Percentiles rank a stretch among this genome's conserved stretches.
Conservation (phyloP, 2,113 vertebrate species). For the Myotis brandtii region DNA sequence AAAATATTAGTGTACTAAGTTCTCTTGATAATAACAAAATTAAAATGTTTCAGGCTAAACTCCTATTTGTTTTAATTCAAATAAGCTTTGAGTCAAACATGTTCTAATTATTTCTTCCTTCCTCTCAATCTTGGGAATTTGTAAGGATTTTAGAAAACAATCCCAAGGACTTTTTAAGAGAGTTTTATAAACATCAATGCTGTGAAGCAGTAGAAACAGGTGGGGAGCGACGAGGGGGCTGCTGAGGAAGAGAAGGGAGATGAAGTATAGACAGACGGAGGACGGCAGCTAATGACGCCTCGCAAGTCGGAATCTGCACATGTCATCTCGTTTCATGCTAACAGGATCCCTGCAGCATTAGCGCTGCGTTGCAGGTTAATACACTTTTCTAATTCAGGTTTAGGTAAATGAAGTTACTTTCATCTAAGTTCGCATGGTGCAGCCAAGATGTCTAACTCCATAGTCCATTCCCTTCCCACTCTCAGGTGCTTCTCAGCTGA, state of each 20-base stretch:
- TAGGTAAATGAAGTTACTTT: neutral
- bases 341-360: neutral
- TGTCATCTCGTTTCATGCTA: neutral
- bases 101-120: neutral
- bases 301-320: neutral
- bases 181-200: neutral
- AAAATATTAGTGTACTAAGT: neutral
- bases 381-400: neutral
- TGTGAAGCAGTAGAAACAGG: too few relatives aligned
- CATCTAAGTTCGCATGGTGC: neutral
- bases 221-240: too few relatives aligned
- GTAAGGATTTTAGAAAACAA: neutral
- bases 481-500: neutral
- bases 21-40: slow-evolving; percentile 45
- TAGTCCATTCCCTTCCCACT: neutral
- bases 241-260: neutral
- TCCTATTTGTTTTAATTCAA: slow-evolving; percentile 34
- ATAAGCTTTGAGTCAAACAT: neutral
- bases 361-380: neutral
- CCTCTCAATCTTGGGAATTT: neutral
- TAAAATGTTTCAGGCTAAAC: neutral
- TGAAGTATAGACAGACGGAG: fast-evolving
- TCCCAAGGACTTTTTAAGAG: neutral
- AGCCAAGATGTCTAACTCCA: neutral
- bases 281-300: fast-evolving